Evolutionary conservation across 2,888 invertebrate genomes (phyloP).

Genomic region (Prosapia bicincta): DNA sequence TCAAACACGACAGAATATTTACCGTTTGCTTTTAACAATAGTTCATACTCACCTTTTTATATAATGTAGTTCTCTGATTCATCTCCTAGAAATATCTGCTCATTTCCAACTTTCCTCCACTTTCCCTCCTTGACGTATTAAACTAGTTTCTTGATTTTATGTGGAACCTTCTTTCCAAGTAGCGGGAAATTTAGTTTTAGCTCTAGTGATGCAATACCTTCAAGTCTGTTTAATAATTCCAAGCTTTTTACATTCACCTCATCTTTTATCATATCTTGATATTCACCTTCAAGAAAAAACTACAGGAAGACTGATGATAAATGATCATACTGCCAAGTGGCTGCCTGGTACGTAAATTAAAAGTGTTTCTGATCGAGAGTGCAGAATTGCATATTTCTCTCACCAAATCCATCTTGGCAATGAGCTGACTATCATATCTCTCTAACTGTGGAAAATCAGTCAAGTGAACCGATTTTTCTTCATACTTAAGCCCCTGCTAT

Average conservation of each 20-base stretch:
- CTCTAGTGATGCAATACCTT: not conserved
- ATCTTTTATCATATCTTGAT: slow-evolving; percentile 7
- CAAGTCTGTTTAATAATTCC: not conserved
- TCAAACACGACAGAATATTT: slow-evolving; percentile 4
- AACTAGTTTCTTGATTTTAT: slow-evolving; percentile 6
- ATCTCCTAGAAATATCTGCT: slow-evolving; percentile 1
- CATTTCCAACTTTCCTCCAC: slow-evolving; percentile 1
- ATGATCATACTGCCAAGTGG: not conserved
- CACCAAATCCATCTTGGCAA: slow-evolving; percentile 9
- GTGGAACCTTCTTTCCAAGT: slow-evolving; percentile 5
- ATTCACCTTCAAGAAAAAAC: slow-evolving; percentile 56
- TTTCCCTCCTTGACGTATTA: not conserved
- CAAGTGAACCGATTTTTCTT: slow-evolving; percentile 7
- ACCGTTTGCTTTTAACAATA: slow-evolving; percentile 4
- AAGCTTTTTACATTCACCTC: slow-evolving; percentile 35
- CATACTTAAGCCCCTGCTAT: not conserved
- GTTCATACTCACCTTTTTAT: not conserved
- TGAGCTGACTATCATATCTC: not conserved
- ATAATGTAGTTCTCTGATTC: not conserved
- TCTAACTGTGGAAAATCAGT: not conserved
- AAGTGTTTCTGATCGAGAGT: slow-evolving; percentile 6
- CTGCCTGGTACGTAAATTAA: slow-evolving; percentile 7
- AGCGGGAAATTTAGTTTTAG: slow-evolving; percentile 3
- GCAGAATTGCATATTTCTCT: slow-evolving; percentile 15
- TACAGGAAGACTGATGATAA: not conserved